phyloP scores from a whole-genome alignment of 2,888 invertebrate species.

The Limulus polyphemus region DNA sequence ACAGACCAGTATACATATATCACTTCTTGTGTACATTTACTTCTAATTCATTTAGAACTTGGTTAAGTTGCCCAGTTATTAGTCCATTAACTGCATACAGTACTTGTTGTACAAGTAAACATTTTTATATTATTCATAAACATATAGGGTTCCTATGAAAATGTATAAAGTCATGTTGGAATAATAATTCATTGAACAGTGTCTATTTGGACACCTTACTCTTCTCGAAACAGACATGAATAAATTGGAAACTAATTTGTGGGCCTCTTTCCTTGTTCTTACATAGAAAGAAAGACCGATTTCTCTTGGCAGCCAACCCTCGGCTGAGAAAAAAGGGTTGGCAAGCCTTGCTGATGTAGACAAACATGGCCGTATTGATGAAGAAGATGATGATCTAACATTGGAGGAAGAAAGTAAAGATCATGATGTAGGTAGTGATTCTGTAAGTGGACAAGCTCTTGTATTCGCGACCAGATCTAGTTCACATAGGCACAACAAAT shows the following conservation, averaged over 20 bases:
- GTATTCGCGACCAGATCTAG: too few relatives aligned
- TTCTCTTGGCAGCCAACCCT: conserved; percentile 13
- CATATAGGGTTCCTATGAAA: not conserved
- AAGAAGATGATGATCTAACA: conserved; percentile 26
- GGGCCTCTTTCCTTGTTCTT: not conserved
- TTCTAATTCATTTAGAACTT: too few relatives aligned
- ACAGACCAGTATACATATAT: too few relatives aligned
- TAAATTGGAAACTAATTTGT: too few relatives aligned
- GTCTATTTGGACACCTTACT: too few relatives aligned
- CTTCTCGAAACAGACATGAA: too few relatives aligned
- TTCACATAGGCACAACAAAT: too few relatives aligned
- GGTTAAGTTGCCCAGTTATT: too few relatives aligned
- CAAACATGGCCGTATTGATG: conserved; percentile 25
- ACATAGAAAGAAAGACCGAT: conserved; percentile 15
- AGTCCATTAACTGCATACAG: too few relatives aligned
- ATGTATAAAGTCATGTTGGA: not conserved
- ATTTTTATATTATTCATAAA: not conserved
- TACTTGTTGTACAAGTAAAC: not conserved
- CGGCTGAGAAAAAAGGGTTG: conserved; percentile 9
- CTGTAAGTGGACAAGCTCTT: conserved; percentile 8
- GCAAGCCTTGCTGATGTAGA: conserved; percentile 14
- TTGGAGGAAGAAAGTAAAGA: conserved; percentile 21
- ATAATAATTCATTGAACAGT: too few relatives aligned
- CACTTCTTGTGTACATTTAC: too few relatives aligned
- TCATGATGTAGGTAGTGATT: conserved; percentile 18